Conservation (phyloP, 2,888 invertebrate species). For the Zele albiditarsus region DNA sequence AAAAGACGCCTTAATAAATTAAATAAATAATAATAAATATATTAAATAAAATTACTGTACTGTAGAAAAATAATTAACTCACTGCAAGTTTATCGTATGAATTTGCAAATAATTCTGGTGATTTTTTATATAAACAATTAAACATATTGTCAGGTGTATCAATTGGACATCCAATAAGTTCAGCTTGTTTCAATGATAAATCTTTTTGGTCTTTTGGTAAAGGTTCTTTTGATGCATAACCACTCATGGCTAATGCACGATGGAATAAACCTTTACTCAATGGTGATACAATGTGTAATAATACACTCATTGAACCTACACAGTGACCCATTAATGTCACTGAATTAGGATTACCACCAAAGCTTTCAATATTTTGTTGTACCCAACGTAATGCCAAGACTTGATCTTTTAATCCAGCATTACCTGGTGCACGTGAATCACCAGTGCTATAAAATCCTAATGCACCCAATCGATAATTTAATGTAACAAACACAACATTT, state of each 20-base stretch:
- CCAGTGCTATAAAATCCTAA: constrained; percentile 78
- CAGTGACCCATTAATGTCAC: constrained; percentile 79
- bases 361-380: constrained; percentile 77
- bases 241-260: constrained; percentile 81
- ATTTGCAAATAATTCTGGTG: constrained; percentile 51
- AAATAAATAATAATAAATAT: not conserved
- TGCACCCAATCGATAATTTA: constrained; percentile 64
- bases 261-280: constrained; percentile 82
- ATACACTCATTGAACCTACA: constrained; percentile 71
- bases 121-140: constrained; percentile 76
- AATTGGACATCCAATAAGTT: constrained; percentile 76
- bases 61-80: not conserved
- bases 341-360: constrained; percentile 79
- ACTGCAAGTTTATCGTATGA: constrained; percentile 33
- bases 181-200: constrained; percentile 78
- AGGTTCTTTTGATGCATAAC: constrained; percentile 76
- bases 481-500: constrained; percentile 65
- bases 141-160: constrained; percentile 75
- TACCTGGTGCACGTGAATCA: constrained; percentile 78
- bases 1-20: constrained; percentile 66
- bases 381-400: constrained; percentile 80
- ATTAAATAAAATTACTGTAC: not conserved
- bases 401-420: constrained; percentile 82
- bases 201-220: constrained; percentile 75
- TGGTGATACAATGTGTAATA: constrained; percentile 74